Percentiles rank a stretch among this genome's conserved stretches.
These are phyloP conservation scores for Elmis aenea DNA, from an alignment of 2,888 invertebrate genomes.

Conservation along the genomic window DNA sequence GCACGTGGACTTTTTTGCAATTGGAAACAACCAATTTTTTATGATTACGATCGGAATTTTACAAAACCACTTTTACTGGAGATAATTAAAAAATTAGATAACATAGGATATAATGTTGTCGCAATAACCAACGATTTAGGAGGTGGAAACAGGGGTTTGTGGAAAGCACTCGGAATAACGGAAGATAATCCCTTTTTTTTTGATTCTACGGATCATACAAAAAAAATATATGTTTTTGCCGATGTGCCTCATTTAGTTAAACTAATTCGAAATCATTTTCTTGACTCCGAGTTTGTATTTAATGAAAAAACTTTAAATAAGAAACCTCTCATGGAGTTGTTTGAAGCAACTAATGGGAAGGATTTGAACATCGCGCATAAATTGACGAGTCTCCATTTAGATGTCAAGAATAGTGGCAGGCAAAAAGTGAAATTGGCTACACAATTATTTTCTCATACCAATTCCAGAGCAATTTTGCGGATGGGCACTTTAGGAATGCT, in stretches of 20 bases:
- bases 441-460: constrained; percentile 20
- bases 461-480: constrained; percentile 9
- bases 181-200: constrained; percentile 3
- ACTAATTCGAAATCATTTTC: constrained; percentile 10
- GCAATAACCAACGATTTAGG: constrained; percentile 7
- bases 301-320: constrained; percentile 3
- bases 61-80: constrained; percentile 1
- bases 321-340: not conserved
- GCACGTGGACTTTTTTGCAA: constrained; percentile 16
- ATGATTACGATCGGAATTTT: constrained; percentile 10
- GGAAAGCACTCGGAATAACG: constrained; percentile 1
- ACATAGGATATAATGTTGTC: constrained; percentile 1
- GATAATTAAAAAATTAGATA: constrained; percentile 5
- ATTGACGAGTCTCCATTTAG: not conserved
- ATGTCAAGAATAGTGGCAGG: not conserved
- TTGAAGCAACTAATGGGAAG: not conserved
- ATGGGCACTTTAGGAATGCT: constrained; percentile 3
- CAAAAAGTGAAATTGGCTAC: constrained; percentile 13
- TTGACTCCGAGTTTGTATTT: constrained; percentile 6
- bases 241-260: constrained; percentile 10
- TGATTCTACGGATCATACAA: constrained; percentile 1
- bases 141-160: constrained; percentile 7
- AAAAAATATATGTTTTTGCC: constrained; percentile 8
- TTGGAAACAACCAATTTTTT: constrained; percentile 26
- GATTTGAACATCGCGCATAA: constrained; percentile 6